Evolutionary conservation across 2,113 vertebrate genomes (phyloP).

Genomic region (Aphelocoma coerulescens): DNA sequence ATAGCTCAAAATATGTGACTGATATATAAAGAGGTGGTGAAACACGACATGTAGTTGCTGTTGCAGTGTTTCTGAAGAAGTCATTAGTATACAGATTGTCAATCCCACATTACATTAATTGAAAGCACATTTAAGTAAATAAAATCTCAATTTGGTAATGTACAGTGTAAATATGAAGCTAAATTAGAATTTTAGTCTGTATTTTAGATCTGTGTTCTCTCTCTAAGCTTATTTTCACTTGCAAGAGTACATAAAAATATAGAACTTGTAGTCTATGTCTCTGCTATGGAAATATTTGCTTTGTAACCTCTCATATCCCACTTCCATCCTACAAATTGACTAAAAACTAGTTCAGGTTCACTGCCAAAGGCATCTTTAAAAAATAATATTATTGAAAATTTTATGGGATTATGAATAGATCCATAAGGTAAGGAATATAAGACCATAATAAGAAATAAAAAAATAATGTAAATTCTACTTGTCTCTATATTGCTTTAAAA

Average conservation of each 20-base stretch:
- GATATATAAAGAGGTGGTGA: background rate
- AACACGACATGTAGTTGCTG: background rate
- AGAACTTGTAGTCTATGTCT: background rate
- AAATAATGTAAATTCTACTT: background rate
- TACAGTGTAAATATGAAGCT: background rate
- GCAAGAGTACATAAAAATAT: background rate
- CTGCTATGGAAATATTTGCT: background rate
- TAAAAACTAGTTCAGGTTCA: background rate
- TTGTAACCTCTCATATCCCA: accelerated
- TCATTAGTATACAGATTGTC: background rate
- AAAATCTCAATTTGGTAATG: background rate
- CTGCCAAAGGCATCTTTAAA: background rate
- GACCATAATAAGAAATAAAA: background rate
- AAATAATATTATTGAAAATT: background rate
- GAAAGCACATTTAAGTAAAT: background rate
- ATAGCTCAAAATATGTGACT: background rate
- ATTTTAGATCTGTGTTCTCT: background rate
- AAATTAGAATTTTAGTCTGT: background rate
- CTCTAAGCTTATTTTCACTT: background rate
- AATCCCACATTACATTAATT: background rate
- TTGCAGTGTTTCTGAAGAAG: background rate
- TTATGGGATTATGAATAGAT: background rate
- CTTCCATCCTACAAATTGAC: background rate
- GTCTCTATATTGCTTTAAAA: background rate
- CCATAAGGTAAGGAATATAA: background rate